Evolutionary conservation across 64 coral and sea anemone genomes (phyloP).

Genomic region (Trachythela sp.): DNA sequence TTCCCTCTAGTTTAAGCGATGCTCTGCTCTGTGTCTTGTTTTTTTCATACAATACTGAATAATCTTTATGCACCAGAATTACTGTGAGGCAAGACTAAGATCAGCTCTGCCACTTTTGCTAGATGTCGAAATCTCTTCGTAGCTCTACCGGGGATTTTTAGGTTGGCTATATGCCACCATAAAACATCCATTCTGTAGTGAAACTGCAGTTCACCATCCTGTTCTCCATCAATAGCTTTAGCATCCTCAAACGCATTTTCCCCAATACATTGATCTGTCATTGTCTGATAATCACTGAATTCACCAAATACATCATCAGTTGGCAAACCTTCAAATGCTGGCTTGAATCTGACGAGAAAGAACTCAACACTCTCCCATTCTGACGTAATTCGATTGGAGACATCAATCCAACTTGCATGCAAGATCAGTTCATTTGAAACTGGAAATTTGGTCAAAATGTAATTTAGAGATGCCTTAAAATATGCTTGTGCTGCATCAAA

Average conservation of each 20-base stretch:
- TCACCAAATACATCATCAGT: constrained; percentile 25
- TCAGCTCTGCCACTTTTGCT: background rate
- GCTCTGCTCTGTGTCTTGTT: constrained; percentile 15
- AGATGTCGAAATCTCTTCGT: constrained; percentile 17
- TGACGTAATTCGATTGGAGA: too few relatives aligned
- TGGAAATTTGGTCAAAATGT: too few relatives aligned
- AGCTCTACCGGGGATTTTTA: background rate
- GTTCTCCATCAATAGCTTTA: background rate
- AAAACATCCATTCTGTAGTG: constrained; percentile 11
- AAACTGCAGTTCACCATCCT: background rate
- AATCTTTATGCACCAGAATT: constrained; percentile 11
- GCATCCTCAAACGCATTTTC: background rate
- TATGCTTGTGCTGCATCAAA: too few relatives aligned
- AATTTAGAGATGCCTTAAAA: too few relatives aligned
- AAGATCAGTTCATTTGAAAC: too few relatives aligned
- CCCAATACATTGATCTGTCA: background rate
- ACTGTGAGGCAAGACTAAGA: constrained; percentile 11
- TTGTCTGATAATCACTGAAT: constrained; percentile 11
- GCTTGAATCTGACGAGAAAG: too few relatives aligned
- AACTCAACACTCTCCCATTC: too few relatives aligned
- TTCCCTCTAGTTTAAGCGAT: constrained; percentile 24
- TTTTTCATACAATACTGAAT: constrained; percentile 15
- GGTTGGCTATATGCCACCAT: constrained; percentile 21
- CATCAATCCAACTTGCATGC: too few relatives aligned
- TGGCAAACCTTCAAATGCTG: background rate